Evolutionary conservation across 2,797 vertebrate genomes (phyloP).

Genomic region (Oceanodroma leucorhoa): DNA sequence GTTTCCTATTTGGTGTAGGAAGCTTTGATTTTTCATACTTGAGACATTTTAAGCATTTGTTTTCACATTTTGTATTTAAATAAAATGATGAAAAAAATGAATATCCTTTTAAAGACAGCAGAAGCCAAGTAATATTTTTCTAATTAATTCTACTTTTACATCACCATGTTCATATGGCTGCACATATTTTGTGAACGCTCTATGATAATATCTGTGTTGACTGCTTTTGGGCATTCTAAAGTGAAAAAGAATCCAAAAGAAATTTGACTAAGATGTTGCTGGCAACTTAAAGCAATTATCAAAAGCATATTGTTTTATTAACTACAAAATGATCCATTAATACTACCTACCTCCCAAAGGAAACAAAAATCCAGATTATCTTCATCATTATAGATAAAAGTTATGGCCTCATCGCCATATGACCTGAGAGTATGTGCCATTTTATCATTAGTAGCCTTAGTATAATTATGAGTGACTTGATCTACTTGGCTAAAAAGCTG

Average conservation of each 20-base stretch:
- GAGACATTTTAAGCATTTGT: background rate
- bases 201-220: constrained; percentile 38
- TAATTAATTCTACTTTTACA: constrained; percentile 43
- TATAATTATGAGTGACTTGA: background rate
- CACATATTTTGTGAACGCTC: constrained; percentile 27
- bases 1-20: background rate
- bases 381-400: background rate
- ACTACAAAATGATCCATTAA: constrained; percentile 1
- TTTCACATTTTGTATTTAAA: background rate
- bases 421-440: background rate
- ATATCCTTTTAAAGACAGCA: background rate
- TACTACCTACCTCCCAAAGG: background rate
- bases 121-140: constrained; percentile 40
- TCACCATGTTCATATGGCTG: background rate
- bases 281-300: constrained; percentile 40
- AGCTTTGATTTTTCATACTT: background rate
- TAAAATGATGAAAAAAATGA: background rate
- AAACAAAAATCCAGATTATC: background rate
- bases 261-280: constrained; percentile 41
- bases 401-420: background rate
- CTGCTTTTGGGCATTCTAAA: constrained; percentile 42
- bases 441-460: background rate
- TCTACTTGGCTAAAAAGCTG: background rate
- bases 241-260: constrained; percentile 42
- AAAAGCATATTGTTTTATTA: constrained; percentile 52